phyloP scores from a whole-genome alignment of 2,113 vertebrate genomes.

The Epinephelus cyanopodus region DNA sequence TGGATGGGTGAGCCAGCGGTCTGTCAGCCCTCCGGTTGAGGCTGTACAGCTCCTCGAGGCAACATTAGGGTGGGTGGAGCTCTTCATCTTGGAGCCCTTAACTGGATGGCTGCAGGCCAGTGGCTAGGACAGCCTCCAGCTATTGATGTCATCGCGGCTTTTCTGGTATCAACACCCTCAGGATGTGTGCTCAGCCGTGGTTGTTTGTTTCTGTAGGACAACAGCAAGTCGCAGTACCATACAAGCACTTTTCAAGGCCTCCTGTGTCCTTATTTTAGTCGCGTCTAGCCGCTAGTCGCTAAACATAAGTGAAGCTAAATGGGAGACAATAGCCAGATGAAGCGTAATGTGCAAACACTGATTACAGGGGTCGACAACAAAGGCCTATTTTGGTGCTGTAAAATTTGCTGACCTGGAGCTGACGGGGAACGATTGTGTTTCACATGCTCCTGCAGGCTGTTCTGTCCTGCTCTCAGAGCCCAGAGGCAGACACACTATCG shows the following conservation, averaged over 20 bases:
- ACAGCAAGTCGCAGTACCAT: conserved; percentile 27
- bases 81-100: conserved; percentile 47
- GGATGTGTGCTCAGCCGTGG: conserved; percentile 50
- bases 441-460: conserved; percentile 74
- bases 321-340: conserved; percentile 7
- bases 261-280: conserved; percentile 35
- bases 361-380: conserved; percentile 60
- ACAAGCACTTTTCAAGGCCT: conserved; percentile 17
- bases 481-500: conserved; percentile 58
- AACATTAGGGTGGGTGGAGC: conserved; percentile 54
- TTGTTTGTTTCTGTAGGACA: conserved; percentile 55
- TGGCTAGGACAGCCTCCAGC: conserved; percentile 63
- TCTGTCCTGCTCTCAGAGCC: conserved; percentile 46
- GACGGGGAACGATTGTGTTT: conserved; percentile 81
- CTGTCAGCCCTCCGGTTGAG: conserved; percentile 52
- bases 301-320: conserved; percentile 35
- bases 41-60: conserved; percentile 48
- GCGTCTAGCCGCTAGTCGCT: background rate
- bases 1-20: conserved; percentile 68
- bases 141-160: conserved; percentile 71
- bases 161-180: conserved; percentile 69
- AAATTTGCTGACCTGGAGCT: conserved; percentile 79
- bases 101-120: conserved; percentile 60
- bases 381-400: conserved; percentile 65
- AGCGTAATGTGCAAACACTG: conserved; percentile 46